These are phyloP conservation scores for Nasonia vitripennis DNA, from an alignment of 1,140 invertebrate genomes.

Conservation along the genomic window DNA sequence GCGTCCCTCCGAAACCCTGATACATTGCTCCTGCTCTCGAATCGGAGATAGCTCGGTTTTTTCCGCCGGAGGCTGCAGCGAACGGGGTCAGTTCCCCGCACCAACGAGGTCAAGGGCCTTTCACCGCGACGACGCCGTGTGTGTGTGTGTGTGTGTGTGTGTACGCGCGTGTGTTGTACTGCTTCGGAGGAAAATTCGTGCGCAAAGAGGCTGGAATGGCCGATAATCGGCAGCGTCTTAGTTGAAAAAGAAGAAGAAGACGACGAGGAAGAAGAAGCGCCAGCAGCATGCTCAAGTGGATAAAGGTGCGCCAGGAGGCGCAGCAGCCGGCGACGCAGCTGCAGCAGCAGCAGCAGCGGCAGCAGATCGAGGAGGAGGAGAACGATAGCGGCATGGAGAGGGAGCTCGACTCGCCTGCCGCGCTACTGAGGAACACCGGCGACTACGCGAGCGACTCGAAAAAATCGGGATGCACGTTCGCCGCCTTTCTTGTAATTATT, in stretches of 20 bases:
- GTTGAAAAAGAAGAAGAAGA: no score
- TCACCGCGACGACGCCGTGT: background rate
- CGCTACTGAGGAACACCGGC: slow-evolving; percentile 37
- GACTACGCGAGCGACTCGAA: slow-evolving; percentile 64
- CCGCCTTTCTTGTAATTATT: slow-evolving; percentile 14
- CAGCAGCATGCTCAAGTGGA: slow-evolving; percentile 72
- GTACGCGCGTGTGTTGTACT: background rate
- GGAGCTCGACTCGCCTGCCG: slow-evolving; percentile 68
- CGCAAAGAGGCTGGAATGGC: background rate
- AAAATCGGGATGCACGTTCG: slow-evolving; percentile 64
- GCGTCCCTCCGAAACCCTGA: background rate
- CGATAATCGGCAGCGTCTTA: background rate
- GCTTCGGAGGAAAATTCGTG: background rate
- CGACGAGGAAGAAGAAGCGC: background rate
- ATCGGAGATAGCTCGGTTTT: background rate
- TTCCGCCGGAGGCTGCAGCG: background rate
- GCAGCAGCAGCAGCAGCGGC: background rate
- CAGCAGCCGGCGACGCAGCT: slow-evolving; percentile 58
- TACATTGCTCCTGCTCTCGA: background rate
- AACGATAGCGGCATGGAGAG: slow-evolving; percentile 71
- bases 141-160: background rate
- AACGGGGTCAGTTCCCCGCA: background rate
- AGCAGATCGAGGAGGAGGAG: slow-evolving; percentile 59
- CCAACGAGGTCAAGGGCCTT: slow-evolving; percentile 46
- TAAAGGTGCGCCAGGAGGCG: slow-evolving; percentile 70